phyloP scores from a whole-genome alignment of 92 coral and sea anemone species.

The Meandrina meandrites region DNA sequence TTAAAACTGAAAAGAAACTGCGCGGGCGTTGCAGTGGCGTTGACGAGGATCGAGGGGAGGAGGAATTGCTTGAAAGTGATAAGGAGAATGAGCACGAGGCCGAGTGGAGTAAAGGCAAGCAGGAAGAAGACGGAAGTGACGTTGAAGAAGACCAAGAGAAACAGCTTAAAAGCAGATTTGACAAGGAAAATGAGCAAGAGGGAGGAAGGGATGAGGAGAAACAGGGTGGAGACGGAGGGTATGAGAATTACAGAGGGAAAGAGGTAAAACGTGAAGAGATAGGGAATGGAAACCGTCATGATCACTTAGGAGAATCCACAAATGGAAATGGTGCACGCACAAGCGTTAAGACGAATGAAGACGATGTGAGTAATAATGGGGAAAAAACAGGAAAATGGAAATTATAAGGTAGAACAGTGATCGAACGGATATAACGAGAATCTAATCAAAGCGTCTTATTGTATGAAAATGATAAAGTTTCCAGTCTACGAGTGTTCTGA shows the following conservation, averaged over 20 bases:
- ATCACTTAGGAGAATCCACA: neutral
- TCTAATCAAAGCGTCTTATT: neutral
- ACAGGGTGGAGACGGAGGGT: neutral
- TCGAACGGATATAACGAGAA: too few relatives aligned
- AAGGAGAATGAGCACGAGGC: neutral
- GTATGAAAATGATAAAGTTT: neutral
- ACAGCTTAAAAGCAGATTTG: neutral
- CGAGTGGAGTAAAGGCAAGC: neutral
- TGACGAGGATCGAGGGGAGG: neutral
- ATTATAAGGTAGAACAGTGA: neutral
- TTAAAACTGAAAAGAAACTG: neutral
- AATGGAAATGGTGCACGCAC: neutral
- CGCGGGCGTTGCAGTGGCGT: neutral
- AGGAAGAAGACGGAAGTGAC: neutral
- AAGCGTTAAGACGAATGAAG: neutral
- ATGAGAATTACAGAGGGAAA: slow-evolving; percentile 26
- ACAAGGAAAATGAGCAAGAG: neutral
- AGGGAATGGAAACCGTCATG: neutral
- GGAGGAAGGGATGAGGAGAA: neutral
- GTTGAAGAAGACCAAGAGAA: neutral
- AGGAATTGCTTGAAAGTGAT: neutral
- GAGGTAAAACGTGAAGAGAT: neutral
- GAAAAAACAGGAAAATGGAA: neutral
- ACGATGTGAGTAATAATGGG: neutral
- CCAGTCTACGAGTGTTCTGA: neutral